Base-by-base conservation (phyloP, 2,113 vertebrate genomes). In the Paedocypris sp. region DNA sequence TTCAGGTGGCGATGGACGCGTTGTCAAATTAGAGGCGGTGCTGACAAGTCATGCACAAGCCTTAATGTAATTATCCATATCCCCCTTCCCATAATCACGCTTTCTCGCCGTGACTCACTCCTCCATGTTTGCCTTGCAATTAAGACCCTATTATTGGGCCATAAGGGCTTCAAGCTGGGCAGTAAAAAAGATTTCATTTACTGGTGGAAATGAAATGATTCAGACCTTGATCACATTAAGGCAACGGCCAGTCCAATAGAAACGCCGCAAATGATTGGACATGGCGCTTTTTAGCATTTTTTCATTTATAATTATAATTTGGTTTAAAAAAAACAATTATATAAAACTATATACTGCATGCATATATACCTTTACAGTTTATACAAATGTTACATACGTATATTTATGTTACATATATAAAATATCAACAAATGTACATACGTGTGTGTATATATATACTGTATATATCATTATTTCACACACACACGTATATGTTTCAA, bases 131-230 rank as follows among this genome's bases (percentile, higher is more conserved):
- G 33, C 51, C 25, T 45, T 57, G 53, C 53, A 70, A 58, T 62
- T 64, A 64, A 39, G 46, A 45, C 33, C 49, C 66, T 70, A 69
- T 64, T 70, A 75, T 75, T 78, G 67, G 73, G 54, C 72, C 43
- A 35, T 70, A 70, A 46, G 16, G 42, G 13, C 39, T 6, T 48
- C 20, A 9, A 31, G 45, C 13, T 33, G 42, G 15, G 39, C 16
- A 23, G 43, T 57, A 20, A 57, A 57, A 42, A 28, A 28, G 26
- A 38, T 56, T 19, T 60, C 48, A 59, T 9, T 16, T 41, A 57
- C 11, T 42, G 38, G 10, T 43, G 53, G 53, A 57, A 57, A 57
- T 31, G 25, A 28, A 36, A 33, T 9, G 7, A 53, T 26, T 38
- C 28, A 50, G 45, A 4, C 39, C 47, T 60, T 33, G 38, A 38